phyloP scores from a whole-genome alignment of 2,888 invertebrate genomes.

The Trissolcus brochymenae region DNA sequence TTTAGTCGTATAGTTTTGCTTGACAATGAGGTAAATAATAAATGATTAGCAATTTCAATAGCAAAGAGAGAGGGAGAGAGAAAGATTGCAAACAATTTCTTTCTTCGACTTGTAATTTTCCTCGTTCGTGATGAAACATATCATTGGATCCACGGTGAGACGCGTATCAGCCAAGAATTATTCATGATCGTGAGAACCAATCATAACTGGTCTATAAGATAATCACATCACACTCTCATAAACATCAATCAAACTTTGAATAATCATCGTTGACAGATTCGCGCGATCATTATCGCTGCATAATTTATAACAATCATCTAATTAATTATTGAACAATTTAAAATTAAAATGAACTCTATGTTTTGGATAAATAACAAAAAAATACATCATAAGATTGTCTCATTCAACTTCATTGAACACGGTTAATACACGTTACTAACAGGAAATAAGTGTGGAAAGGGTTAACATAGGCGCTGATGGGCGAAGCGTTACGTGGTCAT shows the following conservation, averaged over 20 bases:
- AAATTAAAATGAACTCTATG: too few relatives aligned
- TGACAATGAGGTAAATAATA: too few relatives aligned
- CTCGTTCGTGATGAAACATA: constrained; percentile 35
- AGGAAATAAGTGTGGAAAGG: too few relatives aligned
- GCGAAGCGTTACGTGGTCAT: constrained; percentile 63
- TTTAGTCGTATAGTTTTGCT: constrained; percentile 16
- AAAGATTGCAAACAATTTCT: too few relatives aligned
- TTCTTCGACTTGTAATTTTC: constrained; percentile 11
- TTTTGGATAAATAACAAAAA: too few relatives aligned
- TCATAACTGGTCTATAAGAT: constrained; percentile 43
- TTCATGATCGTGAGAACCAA: constrained; percentile 33
- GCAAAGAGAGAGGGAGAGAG: too few relatives aligned
- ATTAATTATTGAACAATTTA: not conserved
- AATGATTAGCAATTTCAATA: too few relatives aligned
- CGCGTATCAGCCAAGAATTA: constrained; percentile 11
- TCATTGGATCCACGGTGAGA: not conserved
- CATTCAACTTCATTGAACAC: too few relatives aligned
- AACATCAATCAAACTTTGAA: constrained; percentile 7
- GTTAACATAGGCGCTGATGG: constrained; percentile 3
- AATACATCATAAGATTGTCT: too few relatives aligned
- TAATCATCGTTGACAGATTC: constrained; percentile 19
- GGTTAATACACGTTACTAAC: too few relatives aligned
- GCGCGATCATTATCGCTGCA: not conserved
- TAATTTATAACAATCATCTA: not conserved
- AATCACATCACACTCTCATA: constrained; percentile 23